Base-by-base conservation (phyloP, 2,797 vertebrate genomes). In the Sebastes aleutianus region DNA sequence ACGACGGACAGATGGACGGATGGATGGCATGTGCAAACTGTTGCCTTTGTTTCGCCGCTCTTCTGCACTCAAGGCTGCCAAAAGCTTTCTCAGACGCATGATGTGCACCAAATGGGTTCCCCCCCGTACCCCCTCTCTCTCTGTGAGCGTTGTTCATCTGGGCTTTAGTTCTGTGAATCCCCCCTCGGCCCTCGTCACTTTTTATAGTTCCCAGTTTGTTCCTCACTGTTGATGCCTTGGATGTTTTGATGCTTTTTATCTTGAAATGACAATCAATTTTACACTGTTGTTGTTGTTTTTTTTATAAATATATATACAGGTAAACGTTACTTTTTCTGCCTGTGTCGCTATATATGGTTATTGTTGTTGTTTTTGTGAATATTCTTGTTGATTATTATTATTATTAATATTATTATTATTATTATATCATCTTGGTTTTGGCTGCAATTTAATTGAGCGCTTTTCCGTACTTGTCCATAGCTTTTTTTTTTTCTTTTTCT, bases 191-290 rank as follows among this genome's bases (percentile, higher is more conserved):
- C 54, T 64, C 27, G 4, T 88, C 85, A 83, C 71, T 76, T 87
- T 88, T 81, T 90, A 54, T 78, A 79, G 77, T 75, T 85, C 76
- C 39, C 67, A 1, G 72, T 87, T 79, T 81, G 83, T 75, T 88
- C 88, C 78, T 92, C 85, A 90, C 89, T 88, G 93, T 94, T 80
- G 87, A 94, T 94, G 95, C 95, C 94, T 95, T 95, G 83, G 91
- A 93, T 95, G 93, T 95, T 94, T 87, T 83, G 84, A 93, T 89
- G 91, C 89, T 94, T 95, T 96, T 94, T 94, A 95, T 92, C 90
- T 91, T 79, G 87, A 93, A 90, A 90, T 93, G 96, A 96, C 96
- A 96, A 96, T 96, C 95, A 95, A 89, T 95, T 95, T 95, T 93
- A 94, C 93, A 94, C 91, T 82, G 80, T 94, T 94, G 86, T 86